A percentile compares a stretch with the other conserved stretches of the same genome.
phyloP scores from a whole-genome alignment of 2,888 invertebrate genomes.

The Limenitis camilla region DNA sequence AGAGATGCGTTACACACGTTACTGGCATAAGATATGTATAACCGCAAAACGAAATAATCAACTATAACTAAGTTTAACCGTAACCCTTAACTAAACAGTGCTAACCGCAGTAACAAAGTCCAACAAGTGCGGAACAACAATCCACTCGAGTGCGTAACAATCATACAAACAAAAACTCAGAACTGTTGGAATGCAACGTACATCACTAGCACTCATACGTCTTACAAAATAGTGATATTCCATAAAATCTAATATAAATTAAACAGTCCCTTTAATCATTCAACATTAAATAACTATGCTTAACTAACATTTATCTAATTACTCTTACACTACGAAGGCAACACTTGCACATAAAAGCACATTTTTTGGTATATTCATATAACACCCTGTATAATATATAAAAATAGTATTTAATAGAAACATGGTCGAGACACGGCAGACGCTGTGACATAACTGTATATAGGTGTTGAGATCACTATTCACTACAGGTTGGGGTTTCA shows the following conservation, averaged over 20 bases:
- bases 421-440: conserved; percentile 59
- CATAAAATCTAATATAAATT: conserved; percentile 43
- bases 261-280: conserved; percentile 40
- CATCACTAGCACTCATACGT: conserved; percentile 30
- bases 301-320: conserved; percentile 20
- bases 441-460: conserved; percentile 53
- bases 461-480: conserved; percentile 62
- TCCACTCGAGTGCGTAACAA: conserved; percentile 63
- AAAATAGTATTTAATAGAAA: conserved; percentile 56
- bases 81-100: conserved; percentile 58
- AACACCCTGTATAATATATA: conserved; percentile 72
- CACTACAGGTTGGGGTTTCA: no score
- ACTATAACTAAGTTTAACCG: conserved; percentile 48
- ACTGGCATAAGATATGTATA: conserved; percentile 66
- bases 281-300: conserved; percentile 27
- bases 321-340: conserved; percentile 58
- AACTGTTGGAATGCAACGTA: conserved; percentile 27
- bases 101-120: conserved; percentile 55
- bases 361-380: conserved; percentile 68
- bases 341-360: conserved; percentile 69
- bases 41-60: conserved; percentile 49
- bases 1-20: conserved; percentile 45
- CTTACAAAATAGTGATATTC: conserved; percentile 28
- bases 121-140: conserved; percentile 55
- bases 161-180: conserved; percentile 38